Conservation (phyloP, 2,888 invertebrate species). For the Dasysyrphus tricinctus region DNA sequence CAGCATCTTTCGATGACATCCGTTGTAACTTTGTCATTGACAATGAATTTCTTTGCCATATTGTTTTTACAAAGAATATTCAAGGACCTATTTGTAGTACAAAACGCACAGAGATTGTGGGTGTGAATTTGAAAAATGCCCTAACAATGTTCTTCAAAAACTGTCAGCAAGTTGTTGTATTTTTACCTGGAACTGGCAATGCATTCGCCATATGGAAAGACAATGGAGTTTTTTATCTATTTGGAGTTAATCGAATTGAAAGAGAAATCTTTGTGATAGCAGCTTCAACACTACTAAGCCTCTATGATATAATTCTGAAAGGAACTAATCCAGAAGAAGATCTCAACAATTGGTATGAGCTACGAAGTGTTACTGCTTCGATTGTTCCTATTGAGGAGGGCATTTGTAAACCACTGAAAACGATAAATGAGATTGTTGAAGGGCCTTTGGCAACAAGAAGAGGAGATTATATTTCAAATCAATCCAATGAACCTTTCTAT, state of each 20-base stretch:
- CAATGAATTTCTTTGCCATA: conserved; percentile 67
- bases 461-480: background rate
- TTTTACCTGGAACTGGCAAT: conserved; percentile 33
- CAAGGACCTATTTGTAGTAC: conserved; percentile 67
- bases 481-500: conserved; percentile 28
- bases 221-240: conserved; percentile 64
- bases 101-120: conserved; percentile 55
- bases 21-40: conserved; percentile 70
- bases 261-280: conserved; percentile 41
- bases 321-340: conserved; percentile 32
- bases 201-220: conserved; percentile 75
- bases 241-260: conserved; percentile 40
- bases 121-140: conserved; percentile 55
- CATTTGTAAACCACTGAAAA: conserved; percentile 47
- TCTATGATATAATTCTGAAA: conserved; percentile 19
- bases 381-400: conserved; percentile 60
- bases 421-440: background rate
- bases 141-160: conserved; percentile 49
- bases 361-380: conserved; percentile 49
- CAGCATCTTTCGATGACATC: conserved; percentile 52
- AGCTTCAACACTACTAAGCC: background rate
- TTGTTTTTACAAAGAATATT: conserved; percentile 55
- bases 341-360: conserved; percentile 67
- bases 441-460: conserved; percentile 5
- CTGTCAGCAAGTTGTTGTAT: conserved; percentile 58